Conservation (phyloP, 2,888 invertebrate species). For the Erannis defoliaria region DNA sequence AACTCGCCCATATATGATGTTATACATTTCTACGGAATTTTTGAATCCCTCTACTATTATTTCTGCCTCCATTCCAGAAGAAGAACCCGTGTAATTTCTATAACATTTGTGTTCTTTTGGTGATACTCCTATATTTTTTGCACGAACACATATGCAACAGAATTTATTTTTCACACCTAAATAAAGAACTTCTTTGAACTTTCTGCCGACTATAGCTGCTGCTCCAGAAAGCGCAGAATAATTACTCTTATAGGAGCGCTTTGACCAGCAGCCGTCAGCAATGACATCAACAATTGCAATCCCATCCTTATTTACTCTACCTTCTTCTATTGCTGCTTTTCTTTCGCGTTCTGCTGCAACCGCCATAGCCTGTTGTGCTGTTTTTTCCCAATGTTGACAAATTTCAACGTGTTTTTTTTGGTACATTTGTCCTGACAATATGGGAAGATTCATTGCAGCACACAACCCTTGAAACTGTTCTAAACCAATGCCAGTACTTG, state of each 20-base stretch:
- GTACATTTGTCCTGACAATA: neutral
- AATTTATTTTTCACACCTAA: conserved; percentile 43
- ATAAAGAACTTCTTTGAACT: conserved; percentile 36
- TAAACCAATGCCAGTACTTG: neutral
- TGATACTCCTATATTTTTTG: conserved; percentile 6
- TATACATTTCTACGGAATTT: conserved; percentile 6
- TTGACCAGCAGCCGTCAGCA: conserved; percentile 43
- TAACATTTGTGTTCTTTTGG: conserved; percentile 29
- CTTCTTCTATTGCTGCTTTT: conserved; percentile 27
- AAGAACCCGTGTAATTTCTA: conserved; percentile 30
- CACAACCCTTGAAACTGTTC: neutral
- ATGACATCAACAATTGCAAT: no score
- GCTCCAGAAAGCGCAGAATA: conserved; percentile 43
- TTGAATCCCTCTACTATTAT: conserved; percentile 27
- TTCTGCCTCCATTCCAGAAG: conserved; percentile 28
- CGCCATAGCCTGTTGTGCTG: neutral
- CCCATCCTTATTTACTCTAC: conserved; percentile 28
- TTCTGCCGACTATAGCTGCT: conserved; percentile 42
- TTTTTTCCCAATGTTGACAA: neutral
- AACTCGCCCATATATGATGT: conserved; percentile 11
- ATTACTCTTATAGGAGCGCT: conserved; percentile 41
- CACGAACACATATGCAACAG: conserved; percentile 40
- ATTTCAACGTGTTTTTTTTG: neutral
- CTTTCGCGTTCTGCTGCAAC: conserved; percentile 38
- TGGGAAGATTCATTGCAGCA: neutral